Evolutionary conservation across 2,888 invertebrate species (phyloP), one percentile per base, ranked within the genome.

Genomic region (Gastracanthus pulcherrimus): DNA sequence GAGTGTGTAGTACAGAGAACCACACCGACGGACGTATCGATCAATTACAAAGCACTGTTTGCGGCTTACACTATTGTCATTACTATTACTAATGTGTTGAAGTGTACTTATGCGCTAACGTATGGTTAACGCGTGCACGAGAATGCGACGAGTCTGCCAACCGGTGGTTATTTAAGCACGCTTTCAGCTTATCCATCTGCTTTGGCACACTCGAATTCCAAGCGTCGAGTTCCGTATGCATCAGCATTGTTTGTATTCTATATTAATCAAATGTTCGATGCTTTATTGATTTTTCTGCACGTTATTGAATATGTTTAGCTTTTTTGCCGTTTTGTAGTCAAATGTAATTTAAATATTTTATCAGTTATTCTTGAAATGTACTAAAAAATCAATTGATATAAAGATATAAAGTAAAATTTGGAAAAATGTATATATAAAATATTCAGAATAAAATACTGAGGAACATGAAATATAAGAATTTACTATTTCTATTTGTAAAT

Each of bases 31-130:
- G 36, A 19, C 79, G 71, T 55, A 78, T 71, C 38, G 51, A 71
- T 70, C 64, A 64, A 71, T 78, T 81, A 79, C 83, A 80, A 82
- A 80, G 82, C 69, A 19, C 66, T 77, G 70, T 82, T 78, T 38
- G 60, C 69, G 77, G 48, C 76, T 79, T 75, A 80, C 51, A 67
- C 58, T 45, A 48, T 69, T 45, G 67, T 67, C 58, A 45, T 60
- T 60, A 38, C 60, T 45, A 41, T 62, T 69, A 71, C 34, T 71
- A 71, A 78, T 78, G 78, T 23, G 38, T 26, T 16, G 26, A 16
- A n/a, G 13, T 41, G 48, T 78, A 64, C 64, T 62, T 78, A 71
- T 19, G 36, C 41, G 11, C 3, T 51, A 23, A 71, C 31, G 36
- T 41, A 77, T 41, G 62, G 19, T 51, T 58, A 66, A 36, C 34